These are phyloP conservation scores for Agrotis puta DNA, from an alignment of 2,888 invertebrate genomes.

Conservation along the genomic window DNA sequence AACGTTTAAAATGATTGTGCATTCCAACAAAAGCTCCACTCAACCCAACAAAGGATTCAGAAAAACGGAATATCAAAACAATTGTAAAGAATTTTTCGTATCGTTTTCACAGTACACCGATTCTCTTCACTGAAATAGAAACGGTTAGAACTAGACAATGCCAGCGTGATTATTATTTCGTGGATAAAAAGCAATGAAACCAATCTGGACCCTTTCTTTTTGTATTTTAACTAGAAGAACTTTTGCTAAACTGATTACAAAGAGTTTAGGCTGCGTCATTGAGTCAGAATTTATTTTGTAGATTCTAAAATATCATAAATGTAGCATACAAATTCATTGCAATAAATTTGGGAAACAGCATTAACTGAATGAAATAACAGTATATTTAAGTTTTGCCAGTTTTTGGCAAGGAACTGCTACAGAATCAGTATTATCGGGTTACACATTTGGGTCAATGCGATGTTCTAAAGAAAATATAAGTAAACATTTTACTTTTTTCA, in stretches of 20 bases:
- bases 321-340: conserved; percentile 6
- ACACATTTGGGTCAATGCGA: conserved; percentile 76
- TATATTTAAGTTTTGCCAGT: conserved; percentile 44
- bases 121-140: conserved; percentile 31
- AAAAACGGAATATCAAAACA: conserved; percentile 45
- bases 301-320: background rate
- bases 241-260: conserved; percentile 3
- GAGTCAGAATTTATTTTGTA: background rate
- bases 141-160: conserved; percentile 32
- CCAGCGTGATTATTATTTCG: conserved; percentile 41
- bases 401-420: conserved; percentile 68
- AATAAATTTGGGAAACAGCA: conserved; percentile 22
- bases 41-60: conserved; percentile 37
- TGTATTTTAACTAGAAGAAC: conserved; percentile 13
- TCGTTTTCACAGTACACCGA: conserved; percentile 45
- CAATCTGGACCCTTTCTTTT: conserved; percentile 36
- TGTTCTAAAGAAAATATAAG: conserved; percentile 51
- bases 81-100: conserved; percentile 47
- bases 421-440: conserved; percentile 68
- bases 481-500: conserved; percentile 68
- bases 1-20: conserved; percentile 45
- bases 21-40: conserved; percentile 42
- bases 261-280: conserved; percentile 4
- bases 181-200: conserved; percentile 40
- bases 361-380: conserved; percentile 41